A percentile compares a stretch with the other conserved stretches of the same genome.
phyloP scores from a whole-genome alignment of 2,113 vertebrate species.

The Chaenogobius annularis region DNA sequence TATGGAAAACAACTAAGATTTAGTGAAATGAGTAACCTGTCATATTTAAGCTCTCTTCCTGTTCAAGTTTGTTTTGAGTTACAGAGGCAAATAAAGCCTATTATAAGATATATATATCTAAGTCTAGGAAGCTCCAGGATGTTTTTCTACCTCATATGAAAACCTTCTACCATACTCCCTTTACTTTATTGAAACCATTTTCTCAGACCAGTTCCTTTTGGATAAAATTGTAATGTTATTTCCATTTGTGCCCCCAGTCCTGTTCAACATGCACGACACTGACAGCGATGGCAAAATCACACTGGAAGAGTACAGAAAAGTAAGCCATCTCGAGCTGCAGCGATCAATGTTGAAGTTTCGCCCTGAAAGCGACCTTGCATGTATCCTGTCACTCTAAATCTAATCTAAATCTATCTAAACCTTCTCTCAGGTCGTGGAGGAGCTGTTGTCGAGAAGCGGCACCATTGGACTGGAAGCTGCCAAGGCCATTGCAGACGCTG shows the following conservation, averaged over 20 bases:
- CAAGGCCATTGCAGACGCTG: constrained; percentile 87
- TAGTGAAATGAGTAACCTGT: no score
- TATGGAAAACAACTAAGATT: no score
- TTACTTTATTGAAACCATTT: not conserved
- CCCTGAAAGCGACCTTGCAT: not conserved
- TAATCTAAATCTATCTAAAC: no score
- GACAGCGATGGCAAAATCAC: constrained; percentile 92
- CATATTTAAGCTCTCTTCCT: no score
- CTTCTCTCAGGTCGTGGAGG: constrained; percentile 84
- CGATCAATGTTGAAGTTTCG: not conserved
- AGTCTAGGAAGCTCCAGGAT: not conserved
- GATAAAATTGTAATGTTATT: not conserved
- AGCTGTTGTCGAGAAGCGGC: constrained; percentile 86
- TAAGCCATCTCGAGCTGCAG: constrained; percentile 56
- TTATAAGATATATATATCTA: no score
- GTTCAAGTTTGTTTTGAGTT: not conserved
- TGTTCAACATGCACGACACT: constrained; percentile 97
- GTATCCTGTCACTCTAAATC: not conserved
- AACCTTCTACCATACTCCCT: constrained; percentile 28
- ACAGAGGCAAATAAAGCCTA: no score
- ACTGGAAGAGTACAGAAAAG: constrained; percentile 89
- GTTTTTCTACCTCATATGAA: not conserved
- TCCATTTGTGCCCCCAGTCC: constrained; percentile 75
- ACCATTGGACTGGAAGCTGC: constrained; percentile 80
- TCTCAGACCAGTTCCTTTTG: constrained; percentile 1